Conservation (phyloP, 2,797 vertebrate species). For the Galagoides demidoff region DNA sequence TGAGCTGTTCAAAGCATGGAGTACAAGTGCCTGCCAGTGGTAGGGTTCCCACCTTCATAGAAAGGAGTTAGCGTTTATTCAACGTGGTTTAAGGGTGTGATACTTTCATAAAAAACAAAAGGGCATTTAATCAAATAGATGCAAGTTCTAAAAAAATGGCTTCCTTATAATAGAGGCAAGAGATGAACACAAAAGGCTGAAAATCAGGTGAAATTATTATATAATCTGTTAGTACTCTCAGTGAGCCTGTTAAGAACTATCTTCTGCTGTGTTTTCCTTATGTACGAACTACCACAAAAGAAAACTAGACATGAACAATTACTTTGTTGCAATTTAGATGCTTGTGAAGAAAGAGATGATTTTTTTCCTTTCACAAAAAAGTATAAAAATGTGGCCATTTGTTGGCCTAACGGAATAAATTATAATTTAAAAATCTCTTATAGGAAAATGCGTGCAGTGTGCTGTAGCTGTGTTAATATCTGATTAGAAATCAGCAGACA, state of each 20-base stretch:
- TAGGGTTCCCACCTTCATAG: not conserved
- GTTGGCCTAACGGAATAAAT: not conserved
- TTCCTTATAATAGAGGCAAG: not conserved
- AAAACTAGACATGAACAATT: not conserved
- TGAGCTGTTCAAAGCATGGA: not conserved
- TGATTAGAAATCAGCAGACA: slow-evolving; percentile 48
- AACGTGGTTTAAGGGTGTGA: not conserved
- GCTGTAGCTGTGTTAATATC: not conserved
- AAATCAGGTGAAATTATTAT: slow-evolving; percentile 40
- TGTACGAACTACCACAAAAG: not conserved
- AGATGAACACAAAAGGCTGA: slow-evolving; percentile 4
- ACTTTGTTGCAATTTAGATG: not conserved
- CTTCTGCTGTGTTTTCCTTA: not conserved
- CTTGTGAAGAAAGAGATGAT: not conserved
- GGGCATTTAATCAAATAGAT: slow-evolving; percentile 35
- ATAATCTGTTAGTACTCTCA: slow-evolving; percentile 15
- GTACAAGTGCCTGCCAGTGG: not conserved
- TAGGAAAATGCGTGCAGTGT: not conserved
- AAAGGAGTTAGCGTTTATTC: slow-evolving; percentile 23
- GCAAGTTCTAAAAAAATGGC: slow-evolving; percentile 7
- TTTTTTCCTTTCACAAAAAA: not conserved
- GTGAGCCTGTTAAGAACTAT: not conserved
- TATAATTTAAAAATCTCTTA: slow-evolving; percentile 47
- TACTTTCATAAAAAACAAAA: slow-evolving; percentile 58
- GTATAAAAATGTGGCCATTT: slow-evolving; percentile 47